Evolutionary conservation across 2,888 invertebrate species (phyloP), one percentile per base, ranked within the genome.

Genomic region (Melieria crassipennis): DNA sequence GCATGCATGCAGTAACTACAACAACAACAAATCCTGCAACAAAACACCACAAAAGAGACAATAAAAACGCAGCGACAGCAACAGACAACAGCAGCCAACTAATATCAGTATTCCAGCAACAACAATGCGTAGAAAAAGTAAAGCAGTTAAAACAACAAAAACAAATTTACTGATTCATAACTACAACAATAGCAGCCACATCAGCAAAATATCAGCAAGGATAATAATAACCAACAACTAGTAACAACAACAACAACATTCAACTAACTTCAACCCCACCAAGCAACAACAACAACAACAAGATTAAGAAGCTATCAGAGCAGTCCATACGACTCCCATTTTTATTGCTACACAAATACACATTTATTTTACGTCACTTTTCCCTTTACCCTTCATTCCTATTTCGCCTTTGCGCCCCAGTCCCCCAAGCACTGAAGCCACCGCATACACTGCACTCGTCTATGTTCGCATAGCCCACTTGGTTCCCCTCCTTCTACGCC

Each of bases 291-390:
- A 67, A 67, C 58, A 13, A 60, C 66, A 50, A 67, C 66, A 67
- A 67, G 50, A 3, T 30, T 2, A 30, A 30, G 30, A 30, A 30
- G 30, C 30, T 30, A 30, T 30, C 30, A 30, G 2, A 30, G 30
- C 30, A 30, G 30, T 52, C 66, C 58, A 60, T 67, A 60, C 58
- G 60, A 67, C 52, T 48, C 50, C 11, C 9, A 58, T 60, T 58
- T 67, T 67, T 67, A 67, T 67, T 67, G 66, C 66, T 62, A 64
- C 13, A 70, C 58, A 61, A 45, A 9, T 43, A 55, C 52, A 67
- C 67, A 67, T 45, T 58, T 50, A 45, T 45, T 48, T 58, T 7
- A 50, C 52, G 43, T 48, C 42, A 11, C 10, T 48, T 48, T 13
- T 42, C 52, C n/a, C 9, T 42, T 66, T 57, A 47, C 47, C 46